These are phyloP conservation scores for Leguminivora glycinivorella DNA, from an alignment of 1,140 invertebrate genomes.

Conservation along the genomic window DNA sequence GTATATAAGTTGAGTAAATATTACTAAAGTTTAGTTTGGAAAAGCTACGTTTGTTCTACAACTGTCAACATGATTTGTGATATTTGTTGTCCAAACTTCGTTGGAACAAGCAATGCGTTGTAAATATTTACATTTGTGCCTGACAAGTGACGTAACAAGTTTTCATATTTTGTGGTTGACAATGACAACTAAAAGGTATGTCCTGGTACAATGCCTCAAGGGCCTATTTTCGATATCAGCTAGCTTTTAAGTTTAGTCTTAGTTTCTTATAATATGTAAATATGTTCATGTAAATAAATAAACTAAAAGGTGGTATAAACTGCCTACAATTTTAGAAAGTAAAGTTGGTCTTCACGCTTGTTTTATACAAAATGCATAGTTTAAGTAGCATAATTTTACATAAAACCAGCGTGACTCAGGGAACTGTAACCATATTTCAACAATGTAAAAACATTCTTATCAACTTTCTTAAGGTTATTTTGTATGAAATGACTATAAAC, in stretches of 20 bases:
- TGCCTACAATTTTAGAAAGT: too few relatives aligned
- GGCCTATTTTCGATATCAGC: too few relatives aligned
- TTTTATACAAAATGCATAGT: too few relatives aligned
- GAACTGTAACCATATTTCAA: too few relatives aligned
- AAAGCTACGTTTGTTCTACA: neutral
- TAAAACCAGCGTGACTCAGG: too few relatives aligned
- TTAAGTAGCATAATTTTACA: too few relatives aligned
- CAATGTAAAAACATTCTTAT: neutral
- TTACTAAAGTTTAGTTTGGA: neutral
- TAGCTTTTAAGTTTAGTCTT: too few relatives aligned
- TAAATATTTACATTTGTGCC: neutral
- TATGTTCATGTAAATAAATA: too few relatives aligned
- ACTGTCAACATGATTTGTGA: constrained; percentile 1
- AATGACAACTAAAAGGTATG: neutral
- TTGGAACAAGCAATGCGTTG: neutral
- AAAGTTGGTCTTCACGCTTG: too few relatives aligned
- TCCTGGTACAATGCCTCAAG: too few relatives aligned
- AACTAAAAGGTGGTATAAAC: too few relatives aligned
- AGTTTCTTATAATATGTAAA: too few relatives aligned
- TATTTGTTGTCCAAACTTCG: neutral
- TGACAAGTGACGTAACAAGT: neutral
- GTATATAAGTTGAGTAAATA: neutral
- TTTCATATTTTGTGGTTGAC: neutral
- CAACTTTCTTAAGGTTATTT: neutral
- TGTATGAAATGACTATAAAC: constrained; percentile 1